Base-by-base conservation (phyloP, 2,888 invertebrate genomes). In the Elysia crispata region DNA sequence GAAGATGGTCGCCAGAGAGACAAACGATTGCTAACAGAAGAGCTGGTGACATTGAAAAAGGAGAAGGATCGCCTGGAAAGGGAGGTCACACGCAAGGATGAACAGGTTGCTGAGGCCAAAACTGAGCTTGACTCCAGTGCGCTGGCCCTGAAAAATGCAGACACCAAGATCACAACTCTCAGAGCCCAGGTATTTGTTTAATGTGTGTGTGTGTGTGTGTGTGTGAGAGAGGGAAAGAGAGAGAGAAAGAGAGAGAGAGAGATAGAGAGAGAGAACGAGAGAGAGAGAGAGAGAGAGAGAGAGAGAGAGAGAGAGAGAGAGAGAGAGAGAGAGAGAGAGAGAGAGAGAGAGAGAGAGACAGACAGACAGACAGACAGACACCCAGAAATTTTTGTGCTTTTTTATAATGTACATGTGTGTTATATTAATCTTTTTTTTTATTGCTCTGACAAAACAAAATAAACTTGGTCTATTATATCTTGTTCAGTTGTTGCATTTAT, bases 1-100 rank as follows among this genome's bases (percentile, higher is more conserved):
- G n/a, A 41, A 90, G 90, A 89, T 31, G 81, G 86, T 1, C 85
- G 87, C 50, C 76, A 79, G 8, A 83, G 89, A 76, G 91, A 91
- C 84, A 91, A 91, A 82, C 83, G 89, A 11, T 85, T 90, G 76
- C 77, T 91, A 79, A 86, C 88, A 85, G 91, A 91, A 73, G 91
- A 92, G 75, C 83, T 91, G 1, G 86, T 91, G 11, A 86, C 90
- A 67, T 74, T 91, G 70, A 91, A 90, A 84, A 91, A 90, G 79
- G 88, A 87, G 66, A 88, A 88, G 33, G 90, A 91, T 54, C 76
- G 85, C 13, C 82, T 89, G 76, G 89, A 89, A 75, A 77, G 87
- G 33, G 90, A 91, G 33, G 78, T 83, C 6, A 77, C 83, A 0
- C 83, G 87, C 30, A 90, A 89, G 83, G 89, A 91, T 70, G 83